phyloP scores from a whole-genome alignment of 2,888 invertebrate species.

The Tetragonisca angustula region DNA sequence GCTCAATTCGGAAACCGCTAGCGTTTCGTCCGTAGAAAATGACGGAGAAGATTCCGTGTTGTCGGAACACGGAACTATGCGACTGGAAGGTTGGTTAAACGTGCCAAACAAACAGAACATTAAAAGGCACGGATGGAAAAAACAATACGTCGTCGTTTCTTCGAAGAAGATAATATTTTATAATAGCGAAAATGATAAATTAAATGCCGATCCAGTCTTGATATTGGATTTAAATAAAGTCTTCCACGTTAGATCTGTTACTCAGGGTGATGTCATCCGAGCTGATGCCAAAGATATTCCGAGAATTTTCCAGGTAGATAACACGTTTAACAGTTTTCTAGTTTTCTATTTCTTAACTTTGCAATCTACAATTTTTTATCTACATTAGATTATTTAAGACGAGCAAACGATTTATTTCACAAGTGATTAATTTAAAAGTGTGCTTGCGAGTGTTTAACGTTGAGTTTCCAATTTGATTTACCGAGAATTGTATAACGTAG shows the following conservation, averaged over 20 bases:
- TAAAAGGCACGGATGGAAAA: slow-evolving; percentile 97
- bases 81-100: slow-evolving; percentile 97
- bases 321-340: background rate
- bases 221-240: slow-evolving; percentile 99
- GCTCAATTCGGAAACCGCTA: slow-evolving; percentile 94
- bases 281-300: slow-evolving; percentile 99
- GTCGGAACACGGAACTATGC: slow-evolving; percentile 88
- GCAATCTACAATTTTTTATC: no score
- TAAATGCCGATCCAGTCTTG: slow-evolving; percentile 96
- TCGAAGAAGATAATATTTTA: slow-evolving; percentile 99
- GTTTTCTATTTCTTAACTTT: background rate
- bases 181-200: slow-evolving; percentile 96
- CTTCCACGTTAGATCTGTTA: slow-evolving; percentile 99
- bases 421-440: no score
- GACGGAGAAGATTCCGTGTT: slow-evolving; percentile 90
- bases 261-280: slow-evolving; percentile 99
- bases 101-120: slow-evolving; percentile 98
- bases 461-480: no score
- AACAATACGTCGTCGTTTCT: slow-evolving; percentile 98
- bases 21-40: slow-evolving; percentile 95
- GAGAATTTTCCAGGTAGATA: slow-evolving; percentile 93
- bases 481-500: no score
- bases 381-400: no score
- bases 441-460: no score
- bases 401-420: no score